Evolutionary conservation across 2,797 vertebrate species (phyloP), one percentile per base, ranked within the genome.

Genomic region (Aeoliscus strigatus): DNA sequence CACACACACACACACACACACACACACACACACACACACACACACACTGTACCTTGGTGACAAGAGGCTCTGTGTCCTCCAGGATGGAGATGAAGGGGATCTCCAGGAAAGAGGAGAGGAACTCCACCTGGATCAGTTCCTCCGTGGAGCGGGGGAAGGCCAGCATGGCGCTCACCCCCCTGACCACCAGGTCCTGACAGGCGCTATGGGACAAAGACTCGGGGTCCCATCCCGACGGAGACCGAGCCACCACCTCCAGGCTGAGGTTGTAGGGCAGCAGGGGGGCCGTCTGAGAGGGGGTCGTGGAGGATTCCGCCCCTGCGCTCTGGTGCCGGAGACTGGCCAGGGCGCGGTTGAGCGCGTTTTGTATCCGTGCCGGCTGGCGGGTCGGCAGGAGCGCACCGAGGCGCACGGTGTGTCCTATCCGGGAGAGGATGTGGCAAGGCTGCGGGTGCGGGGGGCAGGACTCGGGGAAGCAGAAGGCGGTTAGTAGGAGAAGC

Each of bases 111-210:
- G 91, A 87, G 15, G 93, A 90, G 66, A 95, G 84, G 79, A 94
- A 93, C 60, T 93, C 93, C 86, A 96, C 73, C 86, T 94, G 93
- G 66, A 93, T 87, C 61, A 96, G 83, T 81, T 96, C 92, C 40
- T 87, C 86, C 28, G 83, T 86, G 61, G 85, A 89, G 44, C 90
- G 91, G 10, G 94, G 93, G 73, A 98, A 93, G 11, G 93, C 92
- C n/a, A 97, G 80, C 52, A 93, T 79, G 2, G 92, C 92, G 14
- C 88, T 89, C 51, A 93, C 91, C 12, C 92, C 92, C 12, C 89
- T 88, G 42, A 85, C 89, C 65, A 86, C 89, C 84, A 96, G 81
- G 32, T 89, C 88, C 75, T 88, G 88, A 70, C 94, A 97, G 36
- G 92, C 65, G 79, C 91, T 90, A 18, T 83, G 86, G 65, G 89